These are phyloP conservation scores for Leptinotarsa juncta DNA, from an alignment of 2,888 invertebrate species.

Conservation along the genomic window DNA sequence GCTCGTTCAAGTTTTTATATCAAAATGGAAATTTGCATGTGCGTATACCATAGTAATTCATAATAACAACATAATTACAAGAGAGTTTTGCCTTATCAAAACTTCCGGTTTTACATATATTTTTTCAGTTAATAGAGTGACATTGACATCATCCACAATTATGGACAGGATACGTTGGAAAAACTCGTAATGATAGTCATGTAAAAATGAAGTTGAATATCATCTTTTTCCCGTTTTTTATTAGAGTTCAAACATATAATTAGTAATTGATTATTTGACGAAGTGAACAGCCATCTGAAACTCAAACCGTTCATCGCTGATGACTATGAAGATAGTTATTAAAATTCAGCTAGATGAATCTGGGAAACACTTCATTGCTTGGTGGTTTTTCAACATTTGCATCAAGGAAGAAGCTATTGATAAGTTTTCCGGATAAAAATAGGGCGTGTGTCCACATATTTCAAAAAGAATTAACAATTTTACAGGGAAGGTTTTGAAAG, in stretches of 20 bases:
- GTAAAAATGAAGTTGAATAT: background rate
- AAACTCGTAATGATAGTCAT: constrained; percentile 15
- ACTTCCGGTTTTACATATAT: constrained; percentile 20
- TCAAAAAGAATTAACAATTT: background rate
- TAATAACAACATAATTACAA: constrained; percentile 23
- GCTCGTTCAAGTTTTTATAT: constrained; percentile 21
- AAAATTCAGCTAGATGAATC: no score
- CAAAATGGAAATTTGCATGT: constrained; percentile 20
- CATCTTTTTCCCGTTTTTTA: background rate
- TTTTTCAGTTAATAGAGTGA: constrained; percentile 20
- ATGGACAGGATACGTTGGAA: constrained; percentile 14
- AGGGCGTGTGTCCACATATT: background rate
- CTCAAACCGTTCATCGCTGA: background rate
- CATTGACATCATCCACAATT: constrained; percentile 20
- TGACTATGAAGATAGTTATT: background rate
- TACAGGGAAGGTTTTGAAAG: no score
- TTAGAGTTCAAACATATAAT: background rate
- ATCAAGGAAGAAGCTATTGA: background rate
- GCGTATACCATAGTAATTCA: constrained; percentile 1
- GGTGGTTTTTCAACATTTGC: no score
- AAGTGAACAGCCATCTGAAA: background rate
- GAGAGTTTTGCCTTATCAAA: constrained; percentile 20
- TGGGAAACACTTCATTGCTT: no score
- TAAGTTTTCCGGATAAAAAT: background rate
- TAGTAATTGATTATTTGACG: background rate